These are phyloP conservation scores for Eulemur albifrons DNA, from an alignment of 2,797 vertebrate genomes.

Conservation along the genomic window DNA sequence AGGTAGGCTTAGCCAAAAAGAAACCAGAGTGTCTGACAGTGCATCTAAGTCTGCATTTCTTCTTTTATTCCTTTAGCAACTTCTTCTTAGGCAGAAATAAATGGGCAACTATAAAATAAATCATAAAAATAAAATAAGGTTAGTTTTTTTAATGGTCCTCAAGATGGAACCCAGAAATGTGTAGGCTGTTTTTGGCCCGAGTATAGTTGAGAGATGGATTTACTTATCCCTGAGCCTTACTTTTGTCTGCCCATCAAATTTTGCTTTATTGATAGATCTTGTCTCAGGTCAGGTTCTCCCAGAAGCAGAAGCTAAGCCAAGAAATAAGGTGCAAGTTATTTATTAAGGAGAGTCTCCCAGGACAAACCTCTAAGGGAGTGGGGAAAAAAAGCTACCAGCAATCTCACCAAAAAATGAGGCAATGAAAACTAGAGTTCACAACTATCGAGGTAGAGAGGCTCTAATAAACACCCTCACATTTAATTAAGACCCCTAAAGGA, in stretches of 20 bases:
- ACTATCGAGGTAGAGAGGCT: not conserved
- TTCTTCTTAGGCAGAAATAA: conserved; percentile 1
- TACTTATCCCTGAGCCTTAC: not conserved
- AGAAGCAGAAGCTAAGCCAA: not conserved
- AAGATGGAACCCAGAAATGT: not conserved
- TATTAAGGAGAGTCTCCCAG: not conserved
- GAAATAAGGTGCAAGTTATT: not conserved
- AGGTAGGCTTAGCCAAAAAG: not conserved
- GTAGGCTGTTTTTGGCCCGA: not conserved
- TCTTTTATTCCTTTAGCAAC: conserved; percentile 9
- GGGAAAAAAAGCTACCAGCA: not conserved
- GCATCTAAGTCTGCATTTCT: not conserved
- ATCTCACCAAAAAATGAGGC: not conserved
- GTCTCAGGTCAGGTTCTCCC: not conserved
- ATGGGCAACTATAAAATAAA: conserved; percentile 48
- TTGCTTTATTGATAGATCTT: conserved; percentile 4
- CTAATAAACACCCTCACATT: not conserved
- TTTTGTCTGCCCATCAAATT: not conserved
- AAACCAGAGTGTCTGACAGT: conserved; percentile 5
- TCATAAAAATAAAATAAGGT: conserved; percentile 19
- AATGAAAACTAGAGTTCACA: not conserved
- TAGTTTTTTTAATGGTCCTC: not conserved
- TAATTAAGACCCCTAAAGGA: not conserved
- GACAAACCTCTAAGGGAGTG: not conserved
- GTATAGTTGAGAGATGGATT: not conserved